Conservation (phyloP, 2,888 invertebrate species). For the Eretmocerus hayati region DNA sequence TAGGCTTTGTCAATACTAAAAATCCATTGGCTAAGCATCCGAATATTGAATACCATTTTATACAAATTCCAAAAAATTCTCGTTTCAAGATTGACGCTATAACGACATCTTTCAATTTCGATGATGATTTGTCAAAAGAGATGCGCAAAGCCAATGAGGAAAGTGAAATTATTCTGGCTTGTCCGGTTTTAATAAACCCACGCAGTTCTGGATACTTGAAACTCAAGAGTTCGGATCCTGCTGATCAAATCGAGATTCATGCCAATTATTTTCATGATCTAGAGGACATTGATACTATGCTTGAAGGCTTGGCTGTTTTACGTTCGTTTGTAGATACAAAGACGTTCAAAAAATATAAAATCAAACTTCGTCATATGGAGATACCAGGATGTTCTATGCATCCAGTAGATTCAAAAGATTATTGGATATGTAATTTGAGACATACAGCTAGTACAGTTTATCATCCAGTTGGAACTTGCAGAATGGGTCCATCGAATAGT, state of each 20-base stretch:
- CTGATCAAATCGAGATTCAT: slow-evolving; percentile 49
- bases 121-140: slow-evolving; percentile 27
- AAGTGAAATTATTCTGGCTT: slow-evolving; percentile 27
- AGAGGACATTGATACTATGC: slow-evolving; percentile 43
- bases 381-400: slow-evolving; percentile 33
- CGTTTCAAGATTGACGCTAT: slow-evolving; percentile 9
- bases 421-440: slow-evolving; percentile 49
- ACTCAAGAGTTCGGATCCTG: slow-evolving; percentile 50
- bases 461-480: slow-evolving; percentile 57
- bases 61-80: slow-evolving; percentile 43
- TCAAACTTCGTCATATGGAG: slow-evolving; percentile 24
- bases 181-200: slow-evolving; percentile 47
- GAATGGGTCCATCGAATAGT: slow-evolving; percentile 55
- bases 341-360: slow-evolving; percentile 27
- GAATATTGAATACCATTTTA: slow-evolving; percentile 53
- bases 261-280: slow-evolving; percentile 50
- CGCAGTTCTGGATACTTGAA: slow-evolving; percentile 45
- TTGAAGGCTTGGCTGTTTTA: slow-evolving; percentile 37
- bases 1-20: slow-evolving; percentile 53
- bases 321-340: slow-evolving; percentile 30
- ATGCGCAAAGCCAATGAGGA: slow-evolving; percentile 30
- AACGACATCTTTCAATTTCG: slow-evolving; percentile 16
- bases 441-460: slow-evolving; percentile 54
- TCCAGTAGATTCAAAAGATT: slow-evolving; percentile 36
- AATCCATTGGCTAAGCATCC: slow-evolving; percentile 50